phyloP scores from a whole-genome alignment of 2,113 vertebrate species.

The Perca fluviatilis region DNA sequence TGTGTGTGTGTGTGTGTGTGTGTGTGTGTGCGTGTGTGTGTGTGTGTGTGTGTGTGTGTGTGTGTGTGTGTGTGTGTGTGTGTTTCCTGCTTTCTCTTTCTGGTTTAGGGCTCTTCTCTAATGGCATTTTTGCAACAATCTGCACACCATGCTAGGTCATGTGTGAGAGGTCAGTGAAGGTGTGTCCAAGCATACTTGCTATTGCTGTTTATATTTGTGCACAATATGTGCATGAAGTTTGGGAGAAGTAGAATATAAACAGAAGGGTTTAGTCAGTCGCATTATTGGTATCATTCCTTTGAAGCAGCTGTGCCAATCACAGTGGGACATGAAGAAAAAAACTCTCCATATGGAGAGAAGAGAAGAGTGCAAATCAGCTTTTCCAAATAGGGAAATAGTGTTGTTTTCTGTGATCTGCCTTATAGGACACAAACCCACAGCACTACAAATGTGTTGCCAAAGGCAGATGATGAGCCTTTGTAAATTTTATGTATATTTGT shows the following conservation, averaged over 20 bases:
- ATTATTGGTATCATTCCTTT: conserved; percentile 19
- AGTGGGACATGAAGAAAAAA: conserved; percentile 11
- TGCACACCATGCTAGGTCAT: not conserved
- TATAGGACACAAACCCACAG: conserved; percentile 2
- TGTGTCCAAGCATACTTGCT: not conserved
- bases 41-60: not conserved
- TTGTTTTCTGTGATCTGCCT: not conserved
- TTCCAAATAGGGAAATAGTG: not conserved
- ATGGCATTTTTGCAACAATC: not conserved
- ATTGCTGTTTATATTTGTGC: not conserved
- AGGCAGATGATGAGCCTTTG: not conserved
- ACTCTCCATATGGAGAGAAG: conserved; percentile 13
- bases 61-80: not conserved
- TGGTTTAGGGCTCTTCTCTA: not conserved
- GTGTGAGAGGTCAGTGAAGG: not conserved
- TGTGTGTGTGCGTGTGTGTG: not conserved
- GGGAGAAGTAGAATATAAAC: conserved; percentile 3
- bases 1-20: not conserved
- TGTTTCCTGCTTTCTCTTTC: not conserved
- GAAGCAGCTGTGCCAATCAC: conserved; percentile 50
- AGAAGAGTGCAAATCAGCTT: conserved; percentile 1
- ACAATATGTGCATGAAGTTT: not conserved
- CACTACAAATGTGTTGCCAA: not conserved
- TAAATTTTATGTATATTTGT: conserved; percentile 2
- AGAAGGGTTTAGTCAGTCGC: conserved; percentile 10